Evolutionary conservation across 1,140 invertebrate species (phyloP).

Genomic region (Vollenhovia emeryi): DNA sequence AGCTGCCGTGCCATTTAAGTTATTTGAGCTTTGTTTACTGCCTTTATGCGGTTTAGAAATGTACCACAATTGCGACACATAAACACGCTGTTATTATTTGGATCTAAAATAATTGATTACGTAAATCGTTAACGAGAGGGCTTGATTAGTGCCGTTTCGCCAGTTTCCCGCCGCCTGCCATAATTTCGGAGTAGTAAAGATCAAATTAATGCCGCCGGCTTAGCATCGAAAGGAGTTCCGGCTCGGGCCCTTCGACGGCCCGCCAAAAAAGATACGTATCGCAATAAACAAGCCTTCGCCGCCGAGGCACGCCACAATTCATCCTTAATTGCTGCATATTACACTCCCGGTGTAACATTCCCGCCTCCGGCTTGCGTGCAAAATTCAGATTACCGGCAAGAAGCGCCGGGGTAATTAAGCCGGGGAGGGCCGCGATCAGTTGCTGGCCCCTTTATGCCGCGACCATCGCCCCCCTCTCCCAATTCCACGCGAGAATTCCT

Average conservation of each 20-base stretch:
- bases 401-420: slow-evolving; percentile 54
- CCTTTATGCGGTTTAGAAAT: slow-evolving; percentile 3
- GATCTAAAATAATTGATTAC: slow-evolving; percentile 1
- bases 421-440: slow-evolving; percentile 44
- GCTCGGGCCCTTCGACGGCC: background rate
- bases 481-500: background rate
- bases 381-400: slow-evolving; percentile 60
- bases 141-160: background rate
- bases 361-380: slow-evolving; percentile 52
- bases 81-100: background rate
- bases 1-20: slow-evolving; percentile 11
- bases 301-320: slow-evolving; percentile 38
- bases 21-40: slow-evolving; percentile 30
- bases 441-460: background rate
- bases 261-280: slow-evolving; percentile 18
- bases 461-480: background rate
- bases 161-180: background rate
- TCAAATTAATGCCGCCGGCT: background rate
- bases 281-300: slow-evolving; percentile 36
- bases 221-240: background rate
- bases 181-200: background rate
- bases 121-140: background rate
- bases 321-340: slow-evolving; percentile 57
- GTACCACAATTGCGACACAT: background rate
- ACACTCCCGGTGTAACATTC: slow-evolving; percentile 46